These are phyloP conservation scores for Pseudococcus viburni DNA, from an alignment of 2,888 invertebrate species.

Conservation along the genomic window DNA sequence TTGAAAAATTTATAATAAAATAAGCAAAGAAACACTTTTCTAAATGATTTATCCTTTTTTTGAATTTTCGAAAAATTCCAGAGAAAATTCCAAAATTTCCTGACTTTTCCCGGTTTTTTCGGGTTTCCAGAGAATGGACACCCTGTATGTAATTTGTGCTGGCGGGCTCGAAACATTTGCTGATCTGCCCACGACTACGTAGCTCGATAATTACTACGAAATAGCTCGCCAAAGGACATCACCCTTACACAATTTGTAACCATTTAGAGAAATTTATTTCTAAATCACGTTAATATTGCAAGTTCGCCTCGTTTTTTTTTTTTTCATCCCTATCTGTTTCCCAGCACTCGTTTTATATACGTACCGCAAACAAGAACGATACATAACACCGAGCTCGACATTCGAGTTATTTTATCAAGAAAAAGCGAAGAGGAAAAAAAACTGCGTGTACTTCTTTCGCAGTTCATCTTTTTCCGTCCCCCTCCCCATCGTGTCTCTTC, in stretches of 20 bases:
- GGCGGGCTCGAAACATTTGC: neutral
- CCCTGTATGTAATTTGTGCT: neutral
- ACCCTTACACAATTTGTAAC: neutral
- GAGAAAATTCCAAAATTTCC: no score
- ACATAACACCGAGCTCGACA: neutral
- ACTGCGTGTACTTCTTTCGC: conserved; percentile 9
- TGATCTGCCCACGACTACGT: neutral
- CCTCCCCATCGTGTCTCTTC: neutral
- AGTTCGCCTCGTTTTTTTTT: neutral
- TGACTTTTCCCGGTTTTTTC: no score
- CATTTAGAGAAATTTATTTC: neutral
- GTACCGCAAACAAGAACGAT: neutral
- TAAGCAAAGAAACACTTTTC: no score
- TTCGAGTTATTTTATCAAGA: conserved; percentile 1
- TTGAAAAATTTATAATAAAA: no score
- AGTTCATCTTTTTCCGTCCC: neutral
- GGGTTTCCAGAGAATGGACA: no score
- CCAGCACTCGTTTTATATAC: neutral
- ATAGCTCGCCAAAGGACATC: neutral
- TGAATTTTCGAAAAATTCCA: no score
- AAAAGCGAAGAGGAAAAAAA: neutral
- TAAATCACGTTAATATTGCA: conserved; percentile 7
- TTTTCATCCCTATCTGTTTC: neutral
- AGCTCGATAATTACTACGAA: neutral
- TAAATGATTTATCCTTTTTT: no score